These are phyloP conservation scores for Poecilus cupreus DNA, from an alignment of 2,888 invertebrate genomes.

Conservation along the genomic window DNA sequence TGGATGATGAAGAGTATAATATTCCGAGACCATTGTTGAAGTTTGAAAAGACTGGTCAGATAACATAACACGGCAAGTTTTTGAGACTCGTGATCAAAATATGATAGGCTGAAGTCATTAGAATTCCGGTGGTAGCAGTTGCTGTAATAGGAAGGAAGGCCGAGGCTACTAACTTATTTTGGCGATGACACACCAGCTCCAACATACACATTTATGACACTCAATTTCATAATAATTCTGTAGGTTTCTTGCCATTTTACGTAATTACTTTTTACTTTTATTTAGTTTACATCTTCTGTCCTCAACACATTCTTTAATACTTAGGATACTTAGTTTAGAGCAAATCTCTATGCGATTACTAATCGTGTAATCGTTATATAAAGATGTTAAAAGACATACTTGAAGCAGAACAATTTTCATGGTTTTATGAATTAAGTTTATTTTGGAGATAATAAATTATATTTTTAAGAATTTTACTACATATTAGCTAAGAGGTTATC, in stretches of 20 bases:
- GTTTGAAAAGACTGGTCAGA: slow-evolving; percentile 9
- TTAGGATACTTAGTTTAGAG: no score
- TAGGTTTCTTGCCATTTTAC: background rate
- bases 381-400: no score
- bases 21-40: slow-evolving; percentile 23
- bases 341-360: no score
- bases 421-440: slow-evolving; percentile 20
- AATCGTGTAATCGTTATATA: background rate
- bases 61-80: slow-evolving; percentile 28
- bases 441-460: slow-evolving; percentile 5
- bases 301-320: no score
- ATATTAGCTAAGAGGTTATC: slow-evolving; percentile 25
- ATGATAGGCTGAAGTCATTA: slow-evolving; percentile 30
- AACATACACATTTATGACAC: slow-evolving; percentile 37
- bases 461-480: slow-evolving; percentile 28
- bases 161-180: slow-evolving; percentile 27
- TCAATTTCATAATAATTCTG: slow-evolving; percentile 4
- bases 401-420: no score
- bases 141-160: slow-evolving; percentile 33
- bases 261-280: background rate
- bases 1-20: slow-evolving; percentile 9
- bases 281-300: background rate
- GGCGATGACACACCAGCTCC: slow-evolving; percentile 28
- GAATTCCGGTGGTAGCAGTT: slow-evolving; percentile 23
- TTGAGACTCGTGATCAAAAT: slow-evolving; percentile 41